Evolutionary conservation across 2,113 vertebrate species (phyloP).

Genomic region (Propithecus coquereli): DNA sequence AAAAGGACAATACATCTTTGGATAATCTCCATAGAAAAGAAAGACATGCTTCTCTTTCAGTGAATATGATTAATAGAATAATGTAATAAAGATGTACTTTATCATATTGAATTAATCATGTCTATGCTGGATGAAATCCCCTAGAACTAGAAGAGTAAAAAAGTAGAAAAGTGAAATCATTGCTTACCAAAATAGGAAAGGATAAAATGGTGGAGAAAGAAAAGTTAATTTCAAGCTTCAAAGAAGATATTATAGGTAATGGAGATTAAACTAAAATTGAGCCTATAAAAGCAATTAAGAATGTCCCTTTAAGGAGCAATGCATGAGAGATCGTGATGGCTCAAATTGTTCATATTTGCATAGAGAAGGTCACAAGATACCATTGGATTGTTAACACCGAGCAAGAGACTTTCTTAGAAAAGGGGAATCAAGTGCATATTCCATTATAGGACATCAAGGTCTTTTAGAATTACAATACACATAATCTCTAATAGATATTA

Average conservation of each 20-base stretch:
- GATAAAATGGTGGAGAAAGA: slow-evolving; percentile 25
- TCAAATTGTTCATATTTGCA: slow-evolving; percentile 70
- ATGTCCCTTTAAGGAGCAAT: slow-evolving; percentile 56
- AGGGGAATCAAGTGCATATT: neutral
- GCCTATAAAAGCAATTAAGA: slow-evolving; percentile 67
- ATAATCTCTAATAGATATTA: neutral
- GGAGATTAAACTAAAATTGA: slow-evolving; percentile 70
- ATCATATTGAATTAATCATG: slow-evolving; percentile 6
- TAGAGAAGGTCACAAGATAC: slow-evolving; percentile 66
- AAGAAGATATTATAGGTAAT: slow-evolving; percentile 67
- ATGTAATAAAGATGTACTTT: neutral
- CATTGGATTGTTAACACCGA: slow-evolving; percentile 40
- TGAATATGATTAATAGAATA: neutral
- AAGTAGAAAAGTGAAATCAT: neutral
- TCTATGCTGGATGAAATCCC: neutral
- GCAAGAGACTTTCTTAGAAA: slow-evolving; percentile 31
- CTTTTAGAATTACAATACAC: slow-evolving; percentile 22
- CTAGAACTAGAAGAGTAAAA: slow-evolving; percentile 20
- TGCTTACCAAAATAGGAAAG: slow-evolving; percentile 47
- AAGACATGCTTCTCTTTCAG: neutral
- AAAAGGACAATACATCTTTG: neutral
- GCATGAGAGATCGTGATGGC: slow-evolving; percentile 44
- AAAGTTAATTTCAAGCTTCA: slow-evolving; percentile 74
- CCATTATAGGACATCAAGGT: neutral
- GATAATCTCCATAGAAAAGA: neutral